Evolutionary conservation across 1,140 invertebrate species (phyloP), one percentile per base, ranked within the genome.

Genomic region (Hormaphis cornu): DNA sequence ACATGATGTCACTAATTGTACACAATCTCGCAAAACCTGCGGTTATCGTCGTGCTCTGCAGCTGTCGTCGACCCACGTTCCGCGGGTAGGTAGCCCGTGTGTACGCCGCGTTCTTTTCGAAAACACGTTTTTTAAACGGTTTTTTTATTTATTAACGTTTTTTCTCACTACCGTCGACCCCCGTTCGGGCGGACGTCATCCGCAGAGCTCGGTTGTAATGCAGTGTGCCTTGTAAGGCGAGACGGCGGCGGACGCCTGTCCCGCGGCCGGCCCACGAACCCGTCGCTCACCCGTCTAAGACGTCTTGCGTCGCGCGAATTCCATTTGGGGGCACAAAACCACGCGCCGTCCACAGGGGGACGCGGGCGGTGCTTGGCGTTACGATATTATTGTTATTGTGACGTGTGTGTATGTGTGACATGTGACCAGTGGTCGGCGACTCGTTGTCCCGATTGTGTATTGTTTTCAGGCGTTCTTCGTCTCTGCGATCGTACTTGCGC

Each of bases 211-310:
- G 4, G 3, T 10, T 14, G 14, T 35, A 66, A 66, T 66, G 40
- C 61, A 66, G 44, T n/a, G n/a, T 35, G 30, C 61, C 61, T 50
- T 66, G 44, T 66, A 66, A 50, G 61, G 61, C 30, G 18, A 35
- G 37, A 22, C 58, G 61, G 18, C 42, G 40, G 46, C n/a, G n/a
- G n/a, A n/a, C n/a, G n/a, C n/a, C n/a, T n/a, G n/a, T 61, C 44
- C 61, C 44, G 61, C 61, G 61, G 26, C 61, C 61, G n/a, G 61
- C 61, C 61, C 61, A 66, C 61, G 20, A 26, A 1, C 26, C 3
- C n/a, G 20, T 10, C 18, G 6, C 26, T 46, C 42, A 3, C 28
- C 40, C 16, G 16, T 26, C 26, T 40, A 8, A 18, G 16, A 5
- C 46, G 18, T 16, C 40, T n/a, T n/a, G 16, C 16, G 2, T 10